A percentile compares a stretch with the other conserved stretches of the same genome.
These are phyloP conservation scores for Oreortyx pictus DNA, from an alignment of 2,797 vertebrate species.

Conservation along the genomic window DNA sequence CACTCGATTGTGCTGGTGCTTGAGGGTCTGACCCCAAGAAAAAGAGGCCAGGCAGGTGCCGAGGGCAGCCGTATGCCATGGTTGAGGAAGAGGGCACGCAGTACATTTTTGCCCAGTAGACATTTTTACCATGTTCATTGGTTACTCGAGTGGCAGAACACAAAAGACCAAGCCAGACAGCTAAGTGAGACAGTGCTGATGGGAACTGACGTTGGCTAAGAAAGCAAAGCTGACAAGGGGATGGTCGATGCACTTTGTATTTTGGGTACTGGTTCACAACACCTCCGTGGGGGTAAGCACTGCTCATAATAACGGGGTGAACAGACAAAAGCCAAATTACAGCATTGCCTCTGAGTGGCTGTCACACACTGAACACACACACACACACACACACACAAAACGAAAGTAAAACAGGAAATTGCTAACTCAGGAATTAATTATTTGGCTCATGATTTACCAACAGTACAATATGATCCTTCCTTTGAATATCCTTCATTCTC, in stretches of 20 bases:
- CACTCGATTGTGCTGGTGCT: not conserved
- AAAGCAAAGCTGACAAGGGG: slow-evolving; percentile 59
- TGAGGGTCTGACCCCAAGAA: not conserved
- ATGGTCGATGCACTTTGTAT: slow-evolving; percentile 40
- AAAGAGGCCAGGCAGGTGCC: not conserved
- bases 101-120: slow-evolving; percentile 66
- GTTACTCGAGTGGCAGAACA: slow-evolving; percentile 63
- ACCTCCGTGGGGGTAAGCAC: slow-evolving; percentile 20
- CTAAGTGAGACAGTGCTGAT: not conserved
- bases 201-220: slow-evolving; percentile 4
- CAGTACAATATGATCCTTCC: slow-evolving; percentile 33
- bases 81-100: not conserved
- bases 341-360: slow-evolving; percentile 53
- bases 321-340: slow-evolving; percentile 44
- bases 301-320: slow-evolving; percentile 36
- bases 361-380: not conserved
- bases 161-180: slow-evolving; percentile 1
- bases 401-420: not conserved
- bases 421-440: not conserved
- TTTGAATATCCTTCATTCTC: slow-evolving; percentile 60
- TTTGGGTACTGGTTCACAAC: slow-evolving; percentile 62
- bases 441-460: slow-evolving; percentile 49
- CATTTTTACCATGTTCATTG: slow-evolving; percentile 45
- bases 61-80: not conserved
- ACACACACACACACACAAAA: not conserved